These are phyloP conservation scores for Oscheius myriophilus DNA, from an alignment of 2,888 invertebrate species.

Conservation along the genomic window DNA sequence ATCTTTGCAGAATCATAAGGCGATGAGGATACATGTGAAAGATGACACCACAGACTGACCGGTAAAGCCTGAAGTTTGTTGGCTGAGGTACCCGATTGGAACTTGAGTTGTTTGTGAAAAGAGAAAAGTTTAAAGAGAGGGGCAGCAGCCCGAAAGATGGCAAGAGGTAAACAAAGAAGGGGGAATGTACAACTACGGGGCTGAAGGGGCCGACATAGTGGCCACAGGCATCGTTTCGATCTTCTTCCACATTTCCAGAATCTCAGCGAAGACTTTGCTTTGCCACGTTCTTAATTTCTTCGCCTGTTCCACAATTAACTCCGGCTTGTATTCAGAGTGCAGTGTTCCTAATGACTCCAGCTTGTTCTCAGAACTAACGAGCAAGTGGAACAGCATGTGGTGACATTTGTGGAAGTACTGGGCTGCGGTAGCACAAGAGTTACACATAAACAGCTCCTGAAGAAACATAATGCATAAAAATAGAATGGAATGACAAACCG, in stretches of 20 bases:
- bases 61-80: too few species aligned
- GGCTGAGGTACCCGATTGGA: too few species aligned
- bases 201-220: too few species aligned
- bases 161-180: too few species aligned
- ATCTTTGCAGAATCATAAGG: too few species aligned
- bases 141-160: too few species aligned
- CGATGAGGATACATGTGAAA: too few species aligned
- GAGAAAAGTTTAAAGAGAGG: too few species aligned
- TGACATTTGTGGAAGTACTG: conserved; percentile 37
- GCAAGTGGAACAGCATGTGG: conserved; percentile 41
- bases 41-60: too few species aligned
- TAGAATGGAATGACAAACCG: neutral
- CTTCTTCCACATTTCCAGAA: conserved; percentile 30
- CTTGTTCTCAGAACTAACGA: conserved; percentile 42
- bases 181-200: too few species aligned
- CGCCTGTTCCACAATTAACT: conserved; percentile 41
- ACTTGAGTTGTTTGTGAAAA: too few species aligned
- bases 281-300: conserved; percentile 37
- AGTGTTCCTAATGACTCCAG: conserved; percentile 44
- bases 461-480: neutral
- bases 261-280: conserved; percentile 22
- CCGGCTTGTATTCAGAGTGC: conserved; percentile 35
- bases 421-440: conserved; percentile 37
- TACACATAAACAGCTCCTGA: conserved; percentile 45
- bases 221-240: conserved; percentile 9